Evolutionary conservation across 2,888 invertebrate species (phyloP).

Genomic region (Morpho deidamia): DNA sequence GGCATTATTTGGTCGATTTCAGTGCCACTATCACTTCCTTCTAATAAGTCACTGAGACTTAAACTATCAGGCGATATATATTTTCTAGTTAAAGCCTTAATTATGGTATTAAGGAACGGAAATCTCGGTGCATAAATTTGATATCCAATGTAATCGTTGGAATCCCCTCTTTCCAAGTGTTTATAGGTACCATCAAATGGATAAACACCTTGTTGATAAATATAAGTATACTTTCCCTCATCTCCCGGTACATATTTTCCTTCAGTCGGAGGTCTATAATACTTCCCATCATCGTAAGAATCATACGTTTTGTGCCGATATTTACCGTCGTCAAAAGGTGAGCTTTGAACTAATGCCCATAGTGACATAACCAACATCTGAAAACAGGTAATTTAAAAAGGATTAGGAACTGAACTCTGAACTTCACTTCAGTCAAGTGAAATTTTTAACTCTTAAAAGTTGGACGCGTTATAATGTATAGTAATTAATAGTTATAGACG

Average conservation of each 20-base stretch:
- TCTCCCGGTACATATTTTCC: conserved; percentile 76
- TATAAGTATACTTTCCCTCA: conserved; percentile 33
- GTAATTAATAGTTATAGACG: too few species aligned
- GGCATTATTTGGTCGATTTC: conserved; percentile 46
- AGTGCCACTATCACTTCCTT: conserved; percentile 34
- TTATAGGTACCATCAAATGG: conserved; percentile 32
- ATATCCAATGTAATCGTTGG: conserved; percentile 51
- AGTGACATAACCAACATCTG: conserved; percentile 46
- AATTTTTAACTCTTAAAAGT: neutral
- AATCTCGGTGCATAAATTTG: conserved; percentile 56
- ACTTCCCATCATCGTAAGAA: conserved; percentile 59
- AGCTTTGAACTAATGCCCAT: conserved; percentile 40
- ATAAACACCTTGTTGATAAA: conserved; percentile 32
- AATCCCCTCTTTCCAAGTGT: conserved; percentile 29
- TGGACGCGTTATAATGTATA: too few species aligned
- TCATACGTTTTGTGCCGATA: conserved; percentile 51
- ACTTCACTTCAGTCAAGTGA: too few species aligned
- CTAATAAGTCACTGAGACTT: conserved; percentile 41
- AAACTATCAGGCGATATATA: conserved; percentile 51
- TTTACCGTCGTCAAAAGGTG: conserved; percentile 49
- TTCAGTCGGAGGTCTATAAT: conserved; percentile 56
- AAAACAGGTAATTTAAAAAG: conserved; percentile 3
- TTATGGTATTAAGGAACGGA: conserved; percentile 57
- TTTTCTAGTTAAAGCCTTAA: conserved; percentile 47
- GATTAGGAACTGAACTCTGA: conserved; percentile 5